Base-by-base conservation (phyloP, 2,888 invertebrate species). In the Ophion ellenae region DNA sequence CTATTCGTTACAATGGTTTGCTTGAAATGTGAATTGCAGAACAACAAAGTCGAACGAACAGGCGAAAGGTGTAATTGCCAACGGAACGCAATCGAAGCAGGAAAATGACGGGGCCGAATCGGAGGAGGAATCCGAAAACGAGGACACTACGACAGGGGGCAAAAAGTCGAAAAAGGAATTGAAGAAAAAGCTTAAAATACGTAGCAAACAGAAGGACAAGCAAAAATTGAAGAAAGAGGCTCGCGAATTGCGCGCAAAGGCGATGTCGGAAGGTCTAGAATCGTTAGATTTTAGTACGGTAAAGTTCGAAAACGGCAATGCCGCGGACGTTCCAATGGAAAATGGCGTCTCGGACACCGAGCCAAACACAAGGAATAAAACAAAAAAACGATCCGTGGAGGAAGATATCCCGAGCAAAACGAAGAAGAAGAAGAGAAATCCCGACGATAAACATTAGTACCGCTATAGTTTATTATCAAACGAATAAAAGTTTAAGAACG, bases 201-300 rank as follows among this genome's bases (percentile, higher is more conserved):
- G 90, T 84, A 89, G 88, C 76, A 92, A 90, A 84, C 91, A 89
- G 61, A 94, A 92, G 80, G 93, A 94, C 59, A 92, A 93, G 53
- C 93, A 94, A 71, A 94, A 94, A 87, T 89, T 94, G 76, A 95
- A 95, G 87, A 95, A 95, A 88, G 94, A 95, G 90, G 92, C 95
- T 24, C 94, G 94, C 82, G 90, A 93, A 84, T 89, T 95, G 80
- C 92, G 95, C 69, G 90, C 94, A 45, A 91, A 94, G 83, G 94
- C 94, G 83, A 93, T 95, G 87, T 94, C 95, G 0, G 93, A 95
- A 89, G 95, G 95, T 61, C 91, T 95, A 1, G 91, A 92, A 79
- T 81, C 88, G 28, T 87, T 94, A 69, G 89, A 92, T n/a, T 94
- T 94, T 82, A 92, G 92, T 86, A 89, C 87, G 67, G 86, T 91